Percentiles rank a stretch among this genome's conserved stretches.
Conservation (phyloP, 2,888 invertebrate species). For the Boloria selene region DNA sequence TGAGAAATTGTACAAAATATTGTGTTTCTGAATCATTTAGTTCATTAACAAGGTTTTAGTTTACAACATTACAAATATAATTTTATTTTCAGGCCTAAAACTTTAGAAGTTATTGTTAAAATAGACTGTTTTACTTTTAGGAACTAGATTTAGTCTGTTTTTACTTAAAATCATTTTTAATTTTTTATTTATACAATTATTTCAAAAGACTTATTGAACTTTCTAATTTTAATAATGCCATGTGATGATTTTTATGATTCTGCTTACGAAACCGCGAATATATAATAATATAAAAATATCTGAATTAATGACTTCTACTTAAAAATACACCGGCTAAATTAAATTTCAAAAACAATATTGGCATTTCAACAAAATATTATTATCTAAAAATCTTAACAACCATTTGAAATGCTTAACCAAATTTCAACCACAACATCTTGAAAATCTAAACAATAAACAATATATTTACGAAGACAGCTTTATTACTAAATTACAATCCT, state of each 20-base stretch:
- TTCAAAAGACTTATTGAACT: too few species aligned
- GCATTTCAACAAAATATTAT: neutral
- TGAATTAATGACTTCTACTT: too few species aligned
- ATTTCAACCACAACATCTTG: constrained; percentile 20
- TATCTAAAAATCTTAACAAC: constrained; percentile 5
- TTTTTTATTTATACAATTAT: too few species aligned
- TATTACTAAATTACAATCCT: constrained; percentile 48
- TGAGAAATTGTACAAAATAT: constrained; percentile 17
- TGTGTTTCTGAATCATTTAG: constrained; percentile 10
- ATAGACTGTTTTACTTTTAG: too few species aligned
- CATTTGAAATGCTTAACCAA: constrained; percentile 11
- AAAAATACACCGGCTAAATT: too few species aligned
- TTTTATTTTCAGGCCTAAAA: neutral
- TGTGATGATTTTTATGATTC: too few species aligned
- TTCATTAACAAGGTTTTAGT: constrained; percentile 7
- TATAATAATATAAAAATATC: too few species aligned
- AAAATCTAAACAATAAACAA: constrained; percentile 29
- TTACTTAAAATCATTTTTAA: too few species aligned
- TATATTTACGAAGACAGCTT: constrained; percentile 32
- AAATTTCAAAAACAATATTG: neutral
- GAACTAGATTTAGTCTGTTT: too few species aligned
- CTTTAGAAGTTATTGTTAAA: too few species aligned
- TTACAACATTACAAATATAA: neutral
- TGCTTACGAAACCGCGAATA: too few species aligned
- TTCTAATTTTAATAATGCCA: too few species aligned